These are phyloP conservation scores for Nomada fabriciana DNA, from an alignment of 2,888 invertebrate genomes.

Conservation along the genomic window DNA sequence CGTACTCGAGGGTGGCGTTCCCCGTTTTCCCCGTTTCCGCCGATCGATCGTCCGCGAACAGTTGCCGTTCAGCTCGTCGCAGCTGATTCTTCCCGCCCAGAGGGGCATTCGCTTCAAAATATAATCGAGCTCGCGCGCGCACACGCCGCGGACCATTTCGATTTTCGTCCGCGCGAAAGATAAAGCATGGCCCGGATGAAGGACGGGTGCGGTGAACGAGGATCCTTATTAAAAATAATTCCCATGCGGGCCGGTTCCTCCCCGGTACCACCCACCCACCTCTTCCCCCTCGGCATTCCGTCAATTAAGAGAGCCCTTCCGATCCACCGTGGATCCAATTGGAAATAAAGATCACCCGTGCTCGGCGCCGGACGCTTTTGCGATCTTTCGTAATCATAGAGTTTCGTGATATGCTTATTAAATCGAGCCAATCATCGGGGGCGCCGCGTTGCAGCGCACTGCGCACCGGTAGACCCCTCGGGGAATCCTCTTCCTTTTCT, in stretches of 20 bases:
- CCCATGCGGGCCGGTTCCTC: slow-evolving; percentile 59
- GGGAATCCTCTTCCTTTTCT: slow-evolving; percentile 14
- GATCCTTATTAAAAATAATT: slow-evolving; percentile 76
- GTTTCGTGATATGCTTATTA: slow-evolving; percentile 79
- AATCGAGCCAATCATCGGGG: slow-evolving; percentile 69
- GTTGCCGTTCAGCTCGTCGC: background rate
- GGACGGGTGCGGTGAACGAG: slow-evolving; percentile 51
- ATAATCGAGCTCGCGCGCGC: background rate
- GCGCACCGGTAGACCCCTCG: slow-evolving; percentile 34
- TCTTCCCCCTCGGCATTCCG: slow-evolving; percentile 61
- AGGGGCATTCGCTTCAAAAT: background rate
- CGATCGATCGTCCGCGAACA: background rate
- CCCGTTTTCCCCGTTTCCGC: slow-evolving; percentile 32
- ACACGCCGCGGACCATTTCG: background rate
- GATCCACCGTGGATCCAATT: slow-evolving; percentile 72
- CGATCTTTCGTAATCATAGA: slow-evolving; percentile 76
- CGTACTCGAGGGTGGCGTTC: slow-evolving; percentile 9
- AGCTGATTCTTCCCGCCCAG: background rate
- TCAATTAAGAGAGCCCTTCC: slow-evolving; percentile 65
- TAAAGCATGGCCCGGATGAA: slow-evolving; percentile 22
- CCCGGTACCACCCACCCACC: slow-evolving; percentile 64
- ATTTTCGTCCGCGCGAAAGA: slow-evolving; percentile 24
- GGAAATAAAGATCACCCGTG: slow-evolving; percentile 74
- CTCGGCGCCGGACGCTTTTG: slow-evolving; percentile 65
- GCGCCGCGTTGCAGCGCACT: slow-evolving; percentile 18